A percentile compares a stretch with the other conserved stretches of the same genome.
Evolutionary conservation across 2,888 invertebrate species (phyloP).

Genomic region (Oconnorella tubifera): DNA sequence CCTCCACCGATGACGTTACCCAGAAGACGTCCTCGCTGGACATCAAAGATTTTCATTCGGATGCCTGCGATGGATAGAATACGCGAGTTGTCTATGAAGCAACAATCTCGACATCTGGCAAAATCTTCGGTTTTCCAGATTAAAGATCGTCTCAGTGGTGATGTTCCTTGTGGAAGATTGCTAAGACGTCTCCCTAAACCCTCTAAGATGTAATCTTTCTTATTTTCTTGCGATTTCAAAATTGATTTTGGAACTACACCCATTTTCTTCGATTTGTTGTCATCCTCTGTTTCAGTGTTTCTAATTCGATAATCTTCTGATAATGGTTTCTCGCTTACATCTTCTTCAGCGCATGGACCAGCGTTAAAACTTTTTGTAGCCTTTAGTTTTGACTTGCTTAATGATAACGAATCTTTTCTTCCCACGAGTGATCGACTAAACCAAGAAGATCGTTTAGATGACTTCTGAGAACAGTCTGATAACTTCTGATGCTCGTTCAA

Average conservation of each 20-base stretch:
- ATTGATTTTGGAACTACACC: neutral
- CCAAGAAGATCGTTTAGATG: neutral
- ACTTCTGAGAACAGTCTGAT: neutral
- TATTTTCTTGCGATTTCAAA: neutral
- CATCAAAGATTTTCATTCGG: constrained; percentile 12
- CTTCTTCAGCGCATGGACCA: neutral
- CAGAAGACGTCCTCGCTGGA: neutral
- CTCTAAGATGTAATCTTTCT: neutral
- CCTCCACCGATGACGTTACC: neutral
- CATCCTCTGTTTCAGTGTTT: neutral
- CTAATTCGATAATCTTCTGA: neutral
- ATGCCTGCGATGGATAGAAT: constrained; percentile 2
- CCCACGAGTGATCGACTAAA: neutral
- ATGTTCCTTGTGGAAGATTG: neutral
- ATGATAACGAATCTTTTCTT: neutral
- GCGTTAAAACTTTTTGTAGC: no score
- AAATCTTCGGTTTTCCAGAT: constrained; percentile 14
- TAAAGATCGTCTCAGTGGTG: constrained; percentile 3
- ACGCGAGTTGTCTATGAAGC: neutral
- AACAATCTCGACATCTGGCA: constrained; percentile 16
- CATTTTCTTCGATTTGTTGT: neutral
- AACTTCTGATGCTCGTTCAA: no score
- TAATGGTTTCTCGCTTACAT: neutral
- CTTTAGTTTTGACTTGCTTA: neutral
- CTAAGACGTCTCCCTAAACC: neutral